Evolutionary conservation across 2,797 vertebrate genomes (phyloP).

Genomic region (Pangasius macronema): DNA sequence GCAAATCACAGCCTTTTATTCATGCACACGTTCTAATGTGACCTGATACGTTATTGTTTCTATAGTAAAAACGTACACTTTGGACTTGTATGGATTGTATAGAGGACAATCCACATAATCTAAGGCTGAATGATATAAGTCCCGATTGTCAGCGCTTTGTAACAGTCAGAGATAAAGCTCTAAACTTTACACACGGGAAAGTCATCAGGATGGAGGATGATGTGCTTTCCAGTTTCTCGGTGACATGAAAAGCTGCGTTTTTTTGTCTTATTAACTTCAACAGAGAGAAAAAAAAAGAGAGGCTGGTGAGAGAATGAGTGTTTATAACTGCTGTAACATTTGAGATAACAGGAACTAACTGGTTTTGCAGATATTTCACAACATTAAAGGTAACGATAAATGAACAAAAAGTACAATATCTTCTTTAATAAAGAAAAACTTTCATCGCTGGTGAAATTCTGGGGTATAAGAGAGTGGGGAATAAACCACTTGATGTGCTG

Average conservation of each 20-base stretch:
- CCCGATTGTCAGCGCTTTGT: not conserved
- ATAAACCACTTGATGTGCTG: not conserved
- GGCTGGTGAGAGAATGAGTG: not conserved
- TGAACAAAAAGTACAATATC: not conserved
- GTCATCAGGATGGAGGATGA: conserved; percentile 6
- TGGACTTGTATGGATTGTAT: not conserved
- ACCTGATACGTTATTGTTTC: not conserved
- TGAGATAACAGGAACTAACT: not conserved
- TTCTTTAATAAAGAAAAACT: not conserved
- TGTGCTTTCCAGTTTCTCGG: not conserved
- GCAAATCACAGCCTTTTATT: not conserved
- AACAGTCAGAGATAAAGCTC: not conserved
- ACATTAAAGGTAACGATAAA: not conserved
- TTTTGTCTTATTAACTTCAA: not conserved
- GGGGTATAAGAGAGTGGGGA: not conserved
- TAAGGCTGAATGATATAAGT: not conserved
- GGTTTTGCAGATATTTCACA: not conserved
- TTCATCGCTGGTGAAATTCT: not conserved
- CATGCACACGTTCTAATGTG: not conserved
- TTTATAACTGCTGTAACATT: not conserved
- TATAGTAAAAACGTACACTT: not conserved
- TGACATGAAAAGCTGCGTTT: not conserved
- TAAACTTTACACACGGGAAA: not conserved
- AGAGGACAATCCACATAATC: not conserved
- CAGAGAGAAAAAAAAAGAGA: not conserved